Evolutionary conservation across 1,140 invertebrate species (phyloP).

Genomic region (Mylabris phalerata): DNA sequence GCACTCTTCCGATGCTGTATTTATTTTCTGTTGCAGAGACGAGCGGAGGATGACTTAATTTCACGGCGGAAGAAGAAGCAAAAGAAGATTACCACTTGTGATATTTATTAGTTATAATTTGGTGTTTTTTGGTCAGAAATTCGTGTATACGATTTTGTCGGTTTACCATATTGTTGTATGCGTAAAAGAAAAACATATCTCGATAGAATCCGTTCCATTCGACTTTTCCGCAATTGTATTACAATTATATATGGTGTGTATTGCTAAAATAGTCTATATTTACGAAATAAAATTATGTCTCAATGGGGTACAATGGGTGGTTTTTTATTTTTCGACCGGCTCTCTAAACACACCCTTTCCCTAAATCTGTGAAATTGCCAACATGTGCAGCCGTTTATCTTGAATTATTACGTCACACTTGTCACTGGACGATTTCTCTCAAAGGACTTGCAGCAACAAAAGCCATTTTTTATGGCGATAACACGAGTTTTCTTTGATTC

Average conservation of each 20-base stretch:
- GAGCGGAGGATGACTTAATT: slow-evolving; percentile 34
- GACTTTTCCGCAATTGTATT: not conserved
- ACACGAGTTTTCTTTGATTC: too few relatives aligned
- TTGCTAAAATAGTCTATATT: not conserved
- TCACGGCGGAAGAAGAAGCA: not conserved
- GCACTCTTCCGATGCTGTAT: not conserved
- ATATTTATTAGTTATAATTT: too few relatives aligned
- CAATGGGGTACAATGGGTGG: slow-evolving; percentile 28
- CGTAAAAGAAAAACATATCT: too few relatives aligned
- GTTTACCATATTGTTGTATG: too few relatives aligned
- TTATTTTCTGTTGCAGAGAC: slow-evolving; percentile 27
- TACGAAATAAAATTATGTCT: slow-evolving; percentile 27
- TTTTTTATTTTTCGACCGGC: slow-evolving; percentile 8
- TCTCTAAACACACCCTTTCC: slow-evolving; percentile 22
- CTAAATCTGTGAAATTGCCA: slow-evolving; percentile 33
- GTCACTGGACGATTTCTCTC: too few relatives aligned
- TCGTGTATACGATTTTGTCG: slow-evolving; percentile 3
- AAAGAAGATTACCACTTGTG: too few relatives aligned
- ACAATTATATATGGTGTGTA: slow-evolving; percentile 26
- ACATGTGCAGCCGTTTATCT: slow-evolving; percentile 28
- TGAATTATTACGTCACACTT: slow-evolving; percentile 31
- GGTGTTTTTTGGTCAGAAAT: too few relatives aligned
- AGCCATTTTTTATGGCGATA: too few relatives aligned
- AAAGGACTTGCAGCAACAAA: too few relatives aligned
- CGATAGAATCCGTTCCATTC: slow-evolving; percentile 12